Evolutionary conservation across 2,113 vertebrate genomes (phyloP).

Genomic region (Rhipidura dahli): DNA sequence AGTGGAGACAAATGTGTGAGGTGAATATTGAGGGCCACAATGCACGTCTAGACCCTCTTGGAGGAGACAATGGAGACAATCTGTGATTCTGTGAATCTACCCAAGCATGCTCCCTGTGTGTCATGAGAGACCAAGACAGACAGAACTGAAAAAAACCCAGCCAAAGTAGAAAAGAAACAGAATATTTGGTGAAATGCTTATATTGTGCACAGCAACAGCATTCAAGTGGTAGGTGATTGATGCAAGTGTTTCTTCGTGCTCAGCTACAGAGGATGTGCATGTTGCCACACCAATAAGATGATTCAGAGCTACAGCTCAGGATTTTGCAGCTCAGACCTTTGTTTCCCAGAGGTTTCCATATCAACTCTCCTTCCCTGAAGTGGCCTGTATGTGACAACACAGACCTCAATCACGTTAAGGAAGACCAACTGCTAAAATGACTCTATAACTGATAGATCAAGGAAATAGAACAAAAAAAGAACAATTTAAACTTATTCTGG

Average conservation of each 20-base stretch:
- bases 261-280: not conserved
- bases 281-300: not conserved
- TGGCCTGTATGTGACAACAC: accelerated
- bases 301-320: not conserved
- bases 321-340: not conserved
- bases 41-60: not conserved
- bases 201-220: not conserved
- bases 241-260: not conserved
- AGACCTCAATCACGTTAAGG: not conserved
- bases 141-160: accelerated
- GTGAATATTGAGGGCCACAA: not conserved
- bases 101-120: not conserved
- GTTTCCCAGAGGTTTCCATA: not conserved
- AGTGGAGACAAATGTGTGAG: not conserved
- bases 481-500: not conserved
- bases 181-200: not conserved
- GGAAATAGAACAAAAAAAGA: not conserved
- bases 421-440: not conserved
- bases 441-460: not conserved
- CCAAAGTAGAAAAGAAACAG: not conserved
- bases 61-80: not conserved
- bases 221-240: not conserved
- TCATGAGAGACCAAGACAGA: not conserved
- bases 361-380: not conserved
- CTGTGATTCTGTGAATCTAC: not conserved